These are phyloP conservation scores for Anoura caudifer DNA, from an alignment of 2,113 vertebrate species.

Conservation along the genomic window DNA sequence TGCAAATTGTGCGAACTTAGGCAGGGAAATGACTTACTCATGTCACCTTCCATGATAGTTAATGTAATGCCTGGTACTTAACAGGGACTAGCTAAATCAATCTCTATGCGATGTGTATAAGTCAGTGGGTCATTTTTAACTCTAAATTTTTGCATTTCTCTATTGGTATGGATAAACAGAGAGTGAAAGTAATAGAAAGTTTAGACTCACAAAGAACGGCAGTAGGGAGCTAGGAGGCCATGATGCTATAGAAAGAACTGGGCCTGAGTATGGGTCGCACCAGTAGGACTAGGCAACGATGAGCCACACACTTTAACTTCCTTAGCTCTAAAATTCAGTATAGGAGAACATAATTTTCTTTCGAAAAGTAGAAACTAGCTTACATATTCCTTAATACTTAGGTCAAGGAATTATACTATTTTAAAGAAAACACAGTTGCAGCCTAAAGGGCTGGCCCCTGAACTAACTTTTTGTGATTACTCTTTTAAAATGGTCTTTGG, in stretches of 20 bases:
- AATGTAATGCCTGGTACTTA: no score
- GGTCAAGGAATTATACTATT: not conserved
- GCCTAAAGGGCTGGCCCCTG: not conserved
- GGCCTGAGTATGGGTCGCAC: not conserved
- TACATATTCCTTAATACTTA: not conserved
- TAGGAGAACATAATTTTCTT: not conserved
- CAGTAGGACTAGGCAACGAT: rapidly evolving
- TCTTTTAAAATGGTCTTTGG: not conserved
- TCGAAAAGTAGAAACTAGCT: not conserved
- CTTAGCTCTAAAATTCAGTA: not conserved
- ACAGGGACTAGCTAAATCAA: not conserved
- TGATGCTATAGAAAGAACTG: not conserved
- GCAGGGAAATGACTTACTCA: not conserved
- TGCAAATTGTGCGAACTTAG: not conserved
- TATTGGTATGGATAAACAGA: not conserved
- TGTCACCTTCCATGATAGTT: not conserved
- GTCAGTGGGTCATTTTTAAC: not conserved
- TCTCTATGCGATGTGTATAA: not conserved
- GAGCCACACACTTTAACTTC: not conserved
- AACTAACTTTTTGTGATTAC: not conserved
- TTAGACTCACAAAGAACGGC: not conserved
- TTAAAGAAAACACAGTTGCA: not conserved
- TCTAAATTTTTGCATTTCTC: not conserved
- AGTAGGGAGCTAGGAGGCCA: not conserved
- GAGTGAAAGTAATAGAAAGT: not conserved